These are phyloP conservation scores for Cottus gobio DNA, from an alignment of 2,113 vertebrate species.

Conservation along the genomic window DNA sequence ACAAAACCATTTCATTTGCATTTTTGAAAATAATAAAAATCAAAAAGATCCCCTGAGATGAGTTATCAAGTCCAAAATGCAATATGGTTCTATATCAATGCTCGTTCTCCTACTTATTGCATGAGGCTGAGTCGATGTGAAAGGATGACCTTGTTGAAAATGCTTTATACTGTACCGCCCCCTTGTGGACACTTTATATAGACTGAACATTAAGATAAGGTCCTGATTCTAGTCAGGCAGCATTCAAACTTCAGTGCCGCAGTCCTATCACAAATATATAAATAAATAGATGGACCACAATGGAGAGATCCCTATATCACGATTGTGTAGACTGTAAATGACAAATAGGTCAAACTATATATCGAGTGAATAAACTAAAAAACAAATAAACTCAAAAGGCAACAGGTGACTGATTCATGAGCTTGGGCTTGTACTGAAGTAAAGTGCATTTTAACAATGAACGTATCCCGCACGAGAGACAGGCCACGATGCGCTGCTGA, in stretches of 20 bases:
- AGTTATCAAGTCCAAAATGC: background rate
- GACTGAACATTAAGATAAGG: background rate
- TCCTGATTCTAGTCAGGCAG: background rate
- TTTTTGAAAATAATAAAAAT: background rate
- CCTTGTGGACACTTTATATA: slow-evolving; percentile 57
- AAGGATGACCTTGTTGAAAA: background rate
- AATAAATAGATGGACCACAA: background rate
- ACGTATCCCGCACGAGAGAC: slow-evolving; percentile 41
- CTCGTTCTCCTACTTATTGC: background rate
- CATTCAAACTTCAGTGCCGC: background rate
- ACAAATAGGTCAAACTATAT: background rate
- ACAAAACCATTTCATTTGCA: background rate
- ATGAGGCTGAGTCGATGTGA: background rate
- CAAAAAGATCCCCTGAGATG: background rate
- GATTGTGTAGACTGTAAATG: no score
- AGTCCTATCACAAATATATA: background rate
- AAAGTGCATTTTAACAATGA: slow-evolving; percentile 74
- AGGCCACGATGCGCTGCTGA: slow-evolving; percentile 72
- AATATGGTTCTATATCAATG: background rate
- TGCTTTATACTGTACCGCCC: slow-evolving; percentile 65
- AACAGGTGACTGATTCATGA: slow-evolving; percentile 31
- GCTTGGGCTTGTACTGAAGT: slow-evolving; percentile 30
- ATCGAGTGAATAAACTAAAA: slow-evolving; percentile 3
- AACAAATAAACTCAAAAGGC: background rate
- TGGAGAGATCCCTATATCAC: background rate